A percentile compares a stretch with the other conserved stretches of the same genome.
Evolutionary conservation across 2,113 vertebrate genomes (phyloP).

Genomic region (Zosterops pallidus): DNA sequence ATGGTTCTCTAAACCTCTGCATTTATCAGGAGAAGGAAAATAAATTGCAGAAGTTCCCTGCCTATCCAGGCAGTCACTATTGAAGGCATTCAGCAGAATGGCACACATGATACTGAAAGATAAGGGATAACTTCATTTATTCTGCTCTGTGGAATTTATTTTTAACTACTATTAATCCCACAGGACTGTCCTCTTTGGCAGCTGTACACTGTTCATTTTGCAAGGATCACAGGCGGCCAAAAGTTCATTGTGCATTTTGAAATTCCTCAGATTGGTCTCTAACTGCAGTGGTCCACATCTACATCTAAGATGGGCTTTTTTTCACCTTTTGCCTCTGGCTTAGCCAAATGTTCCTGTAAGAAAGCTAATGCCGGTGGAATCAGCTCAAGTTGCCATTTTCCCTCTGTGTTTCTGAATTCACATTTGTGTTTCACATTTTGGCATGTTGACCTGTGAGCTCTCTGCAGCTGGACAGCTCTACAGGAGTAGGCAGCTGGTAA

Average conservation of each 20-base stretch:
- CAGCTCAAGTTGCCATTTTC: neutral
- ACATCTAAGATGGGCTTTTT: neutral
- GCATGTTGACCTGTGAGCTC: neutral
- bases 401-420: neutral
- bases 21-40: neutral
- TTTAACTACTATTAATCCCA: neutral
- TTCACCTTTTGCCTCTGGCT: neutral
- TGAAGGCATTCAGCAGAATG: neutral
- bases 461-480: neutral
- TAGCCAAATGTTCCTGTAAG: neutral
- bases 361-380: neutral
- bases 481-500: neutral
- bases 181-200: neutral
- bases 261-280: neutral
- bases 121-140: neutral
- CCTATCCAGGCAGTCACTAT: neutral
- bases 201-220: neutral
- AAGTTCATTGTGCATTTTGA: neutral
- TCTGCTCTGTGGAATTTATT: neutral
- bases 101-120: neutral
- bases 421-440: rapidly evolving
- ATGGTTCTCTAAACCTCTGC: neutral
- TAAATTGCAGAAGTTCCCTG: neutral
- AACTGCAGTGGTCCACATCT: neutral
- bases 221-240: neutral